phyloP scores from a whole-genome alignment of 2,888 invertebrate species.

The Lathronympha strigana region DNA sequence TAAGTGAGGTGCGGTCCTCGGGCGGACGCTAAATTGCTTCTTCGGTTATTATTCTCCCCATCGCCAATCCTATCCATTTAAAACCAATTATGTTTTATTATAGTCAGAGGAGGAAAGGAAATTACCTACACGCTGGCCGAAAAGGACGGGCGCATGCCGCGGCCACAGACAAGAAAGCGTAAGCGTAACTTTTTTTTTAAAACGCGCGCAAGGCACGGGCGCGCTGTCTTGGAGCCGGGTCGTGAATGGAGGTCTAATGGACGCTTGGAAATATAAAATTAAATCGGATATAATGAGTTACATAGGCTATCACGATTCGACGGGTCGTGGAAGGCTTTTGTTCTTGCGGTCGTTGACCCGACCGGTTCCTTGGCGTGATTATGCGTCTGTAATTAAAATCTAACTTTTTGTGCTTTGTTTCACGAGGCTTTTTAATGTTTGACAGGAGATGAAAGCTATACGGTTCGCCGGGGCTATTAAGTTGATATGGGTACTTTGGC shows the following conservation, averaged over 20 bases:
- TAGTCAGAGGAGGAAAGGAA: slow-evolving; percentile 61
- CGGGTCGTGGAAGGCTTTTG: slow-evolving; percentile 67
- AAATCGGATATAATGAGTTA: slow-evolving; percentile 75
- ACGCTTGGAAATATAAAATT: slow-evolving; percentile 75
- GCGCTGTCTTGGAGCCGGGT: slow-evolving; percentile 59
- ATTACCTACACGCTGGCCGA: slow-evolving; percentile 52
- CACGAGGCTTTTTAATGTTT: slow-evolving; percentile 45
- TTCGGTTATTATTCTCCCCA: slow-evolving; percentile 66
- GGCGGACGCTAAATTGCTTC: slow-evolving; percentile 69
- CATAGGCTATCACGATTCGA: slow-evolving; percentile 69
- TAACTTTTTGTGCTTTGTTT: slow-evolving; percentile 59
- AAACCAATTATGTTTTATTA: slow-evolving; percentile 83
- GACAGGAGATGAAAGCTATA: slow-evolving; percentile 41
- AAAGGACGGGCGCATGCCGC: slow-evolving; percentile 53
- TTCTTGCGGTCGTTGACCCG: slow-evolving; percentile 65
- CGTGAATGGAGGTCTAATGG: slow-evolving; percentile 75
- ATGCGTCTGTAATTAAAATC: slow-evolving; percentile 64
- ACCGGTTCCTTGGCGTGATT: slow-evolving; percentile 48
- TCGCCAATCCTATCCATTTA: slow-evolving; percentile 82
- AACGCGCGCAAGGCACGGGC: slow-evolving; percentile 58
- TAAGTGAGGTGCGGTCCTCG: slow-evolving; percentile 63
- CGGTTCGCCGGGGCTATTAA: slow-evolving; percentile 31
- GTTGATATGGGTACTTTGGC: slow-evolving; percentile 19
- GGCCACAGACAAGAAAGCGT: slow-evolving; percentile 62
- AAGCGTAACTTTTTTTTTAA: slow-evolving; percentile 52